These are phyloP conservation scores for Tautogolabrus adspersus DNA, from an alignment of 2,113 vertebrate species.

Conservation along the genomic window DNA sequence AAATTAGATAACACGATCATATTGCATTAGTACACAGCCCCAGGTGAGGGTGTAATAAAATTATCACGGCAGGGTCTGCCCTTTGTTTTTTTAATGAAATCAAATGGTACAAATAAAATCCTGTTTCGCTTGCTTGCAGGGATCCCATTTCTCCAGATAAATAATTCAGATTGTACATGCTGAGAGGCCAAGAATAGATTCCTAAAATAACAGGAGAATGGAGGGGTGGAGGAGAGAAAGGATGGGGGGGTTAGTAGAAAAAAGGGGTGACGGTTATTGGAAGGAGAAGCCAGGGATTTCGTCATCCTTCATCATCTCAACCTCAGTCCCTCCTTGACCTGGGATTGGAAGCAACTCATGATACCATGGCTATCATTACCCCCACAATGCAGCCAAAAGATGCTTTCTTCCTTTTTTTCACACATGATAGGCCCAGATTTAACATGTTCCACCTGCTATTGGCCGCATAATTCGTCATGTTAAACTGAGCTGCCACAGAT, in stretches of 20 bases:
- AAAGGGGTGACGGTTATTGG: slow-evolving; percentile 34
- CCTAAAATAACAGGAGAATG: slow-evolving; percentile 73
- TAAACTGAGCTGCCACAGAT: slow-evolving; percentile 55
- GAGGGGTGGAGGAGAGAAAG: slow-evolving; percentile 23
- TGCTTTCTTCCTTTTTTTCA: slow-evolving; percentile 31
- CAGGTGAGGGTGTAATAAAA: slow-evolving; percentile 7
- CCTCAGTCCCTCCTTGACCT: slow-evolving; percentile 57
- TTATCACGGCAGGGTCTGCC: slow-evolving; percentile 30
- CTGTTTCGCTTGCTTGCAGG: slow-evolving; percentile 59
- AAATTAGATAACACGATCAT: slow-evolving; percentile 5
- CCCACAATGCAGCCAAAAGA: slow-evolving; percentile 35
- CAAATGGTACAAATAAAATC: slow-evolving; percentile 69
- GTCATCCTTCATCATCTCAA: slow-evolving; percentile 39
- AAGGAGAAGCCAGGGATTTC: slow-evolving; percentile 55
- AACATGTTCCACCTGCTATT: slow-evolving; percentile 47
- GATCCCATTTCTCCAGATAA: slow-evolving; percentile 78
- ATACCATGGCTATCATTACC: slow-evolving; percentile 50
- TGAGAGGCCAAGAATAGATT: slow-evolving; percentile 73
- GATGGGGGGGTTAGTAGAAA: slow-evolving; percentile 23
- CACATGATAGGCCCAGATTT: slow-evolving; percentile 39
- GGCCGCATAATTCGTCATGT: slow-evolving; percentile 38
- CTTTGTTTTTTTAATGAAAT: slow-evolving; percentile 74
- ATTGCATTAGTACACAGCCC: neutral
- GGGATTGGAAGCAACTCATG: slow-evolving; percentile 30
- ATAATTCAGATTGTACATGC: slow-evolving; percentile 78